These are phyloP conservation scores for Aplysina aerophoba DNA, from an alignment of 37 sponge, comb jelly and placozoan genomes.

Conservation along the genomic window DNA sequence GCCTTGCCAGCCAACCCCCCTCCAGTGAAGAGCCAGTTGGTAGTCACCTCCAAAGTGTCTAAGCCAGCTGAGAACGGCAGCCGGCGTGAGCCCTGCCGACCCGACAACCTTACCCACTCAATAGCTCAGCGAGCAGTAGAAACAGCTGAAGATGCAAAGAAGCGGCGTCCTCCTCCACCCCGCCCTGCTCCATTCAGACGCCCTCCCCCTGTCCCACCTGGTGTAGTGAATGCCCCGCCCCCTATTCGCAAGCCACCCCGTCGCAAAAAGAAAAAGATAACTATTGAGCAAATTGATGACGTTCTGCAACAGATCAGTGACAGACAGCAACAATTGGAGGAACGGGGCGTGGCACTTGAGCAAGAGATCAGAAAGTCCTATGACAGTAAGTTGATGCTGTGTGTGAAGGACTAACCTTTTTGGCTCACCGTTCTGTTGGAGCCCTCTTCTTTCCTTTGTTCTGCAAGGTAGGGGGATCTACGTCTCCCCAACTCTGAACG, in stretches of 20 bases:
- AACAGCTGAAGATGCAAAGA: background rate
- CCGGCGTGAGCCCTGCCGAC: background rate
- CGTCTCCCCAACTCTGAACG: no score
- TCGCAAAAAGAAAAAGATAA: background rate
- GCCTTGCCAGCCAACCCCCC: background rate
- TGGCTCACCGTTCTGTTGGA: no score
- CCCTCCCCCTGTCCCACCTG: constrained; percentile 15
- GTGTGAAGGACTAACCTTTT: no score
- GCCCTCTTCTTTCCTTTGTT: no score
- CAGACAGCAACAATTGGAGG: constrained; percentile 48
- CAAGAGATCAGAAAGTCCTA: constrained; percentile 42
- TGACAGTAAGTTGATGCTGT: constrained; percentile 17
- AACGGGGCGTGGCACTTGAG: constrained; percentile 70
- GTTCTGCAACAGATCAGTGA: constrained; percentile 18
- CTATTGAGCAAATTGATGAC: background rate
- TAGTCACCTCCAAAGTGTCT: background rate
- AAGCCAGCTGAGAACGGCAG: background rate
- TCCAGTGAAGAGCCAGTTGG: background rate
- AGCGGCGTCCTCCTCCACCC: constrained; percentile 21
- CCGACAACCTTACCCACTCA: no score
- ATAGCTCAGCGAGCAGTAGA: background rate
- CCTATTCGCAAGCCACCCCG: background rate
- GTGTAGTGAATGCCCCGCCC: background rate
- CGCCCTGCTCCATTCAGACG: constrained; percentile 15
- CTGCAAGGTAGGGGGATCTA: no score